A percentile compares a stretch with the other conserved stretches of the same genome.
Conservation (phyloP, 2,888 invertebrate species). For the Thumatha senex region DNA sequence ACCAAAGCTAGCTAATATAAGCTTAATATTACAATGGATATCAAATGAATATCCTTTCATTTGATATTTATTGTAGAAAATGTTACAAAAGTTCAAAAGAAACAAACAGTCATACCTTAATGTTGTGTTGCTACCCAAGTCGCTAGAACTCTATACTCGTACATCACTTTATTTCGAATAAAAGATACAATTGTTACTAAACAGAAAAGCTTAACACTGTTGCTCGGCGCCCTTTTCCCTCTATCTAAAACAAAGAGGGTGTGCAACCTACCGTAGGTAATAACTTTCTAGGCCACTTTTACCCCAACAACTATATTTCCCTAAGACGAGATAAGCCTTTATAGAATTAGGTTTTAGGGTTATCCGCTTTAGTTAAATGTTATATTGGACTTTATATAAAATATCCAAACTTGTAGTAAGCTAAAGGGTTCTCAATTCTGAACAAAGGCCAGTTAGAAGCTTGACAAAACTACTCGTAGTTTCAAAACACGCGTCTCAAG, state of each 20-base stretch:
- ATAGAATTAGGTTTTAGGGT: slow-evolving; percentile 7
- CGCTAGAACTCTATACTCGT: slow-evolving; percentile 5
- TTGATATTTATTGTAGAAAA: neutral
- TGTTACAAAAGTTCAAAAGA: neutral
- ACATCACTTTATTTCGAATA: slow-evolving; percentile 19
- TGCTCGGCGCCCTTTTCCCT: slow-evolving; percentile 37
- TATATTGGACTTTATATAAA: neutral
- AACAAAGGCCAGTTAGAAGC: slow-evolving; percentile 40
- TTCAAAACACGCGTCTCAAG: slow-evolving; percentile 27
- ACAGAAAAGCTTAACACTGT: slow-evolving; percentile 36
- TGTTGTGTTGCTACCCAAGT: slow-evolving; percentile 1
- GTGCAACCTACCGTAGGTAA: slow-evolving; percentile 41
- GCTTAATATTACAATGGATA: too few species aligned
- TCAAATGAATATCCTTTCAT: too few species aligned
- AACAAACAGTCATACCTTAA: neutral
- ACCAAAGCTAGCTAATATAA: too few species aligned
- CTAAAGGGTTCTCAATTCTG: slow-evolving; percentile 12
- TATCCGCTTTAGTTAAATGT: slow-evolving; percentile 4
- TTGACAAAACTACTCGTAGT: slow-evolving; percentile 15
- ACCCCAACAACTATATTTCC: slow-evolving; percentile 39
- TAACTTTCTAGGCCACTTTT: slow-evolving; percentile 44
- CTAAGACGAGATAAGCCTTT: slow-evolving; percentile 15
- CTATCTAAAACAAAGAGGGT: slow-evolving; percentile 42
- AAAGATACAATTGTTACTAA: slow-evolving; percentile 32
- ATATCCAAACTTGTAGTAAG: slow-evolving; percentile 13